phyloP scores from a whole-genome alignment of 1,140 invertebrate species.

The Drosophila kohkoa region DNA sequence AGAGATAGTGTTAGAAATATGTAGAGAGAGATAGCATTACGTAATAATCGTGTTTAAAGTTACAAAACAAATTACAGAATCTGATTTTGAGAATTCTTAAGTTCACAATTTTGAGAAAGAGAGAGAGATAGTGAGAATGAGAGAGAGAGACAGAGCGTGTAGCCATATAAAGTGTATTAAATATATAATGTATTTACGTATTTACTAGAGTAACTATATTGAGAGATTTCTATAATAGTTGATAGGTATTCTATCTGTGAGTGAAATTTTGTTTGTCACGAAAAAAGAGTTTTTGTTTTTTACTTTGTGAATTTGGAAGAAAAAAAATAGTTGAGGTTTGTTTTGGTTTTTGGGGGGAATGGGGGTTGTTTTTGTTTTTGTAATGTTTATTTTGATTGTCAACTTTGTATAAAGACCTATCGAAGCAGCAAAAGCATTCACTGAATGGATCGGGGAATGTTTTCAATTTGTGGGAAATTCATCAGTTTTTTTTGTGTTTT shows the following conservation, averaged over 20 bases:
- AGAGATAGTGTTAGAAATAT: conserved; percentile 24
- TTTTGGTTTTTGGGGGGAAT: neutral
- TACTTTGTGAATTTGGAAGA: conserved; percentile 24
- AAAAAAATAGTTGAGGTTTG: conserved; percentile 1
- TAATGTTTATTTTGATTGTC: neutral
- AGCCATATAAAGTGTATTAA: conserved; percentile 42
- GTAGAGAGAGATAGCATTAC: conserved; percentile 49
- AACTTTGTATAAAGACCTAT: conserved; percentile 57
- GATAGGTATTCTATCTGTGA: conserved; percentile 31
- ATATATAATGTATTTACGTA: conserved; percentile 30
- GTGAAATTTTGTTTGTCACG: conserved; percentile 8
- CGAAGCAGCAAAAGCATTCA: conserved; percentile 82
- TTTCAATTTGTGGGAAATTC: conserved; percentile 8
- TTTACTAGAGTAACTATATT: conserved; percentile 26
- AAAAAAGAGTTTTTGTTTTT: conserved; percentile 10
- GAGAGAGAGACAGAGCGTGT: conserved; percentile 44
- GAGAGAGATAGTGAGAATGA: neutral
- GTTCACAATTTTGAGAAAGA: conserved; percentile 5
- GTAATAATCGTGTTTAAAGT: conserved; percentile 38
- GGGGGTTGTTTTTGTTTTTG: conserved; percentile 12
- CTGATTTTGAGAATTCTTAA: neutral
- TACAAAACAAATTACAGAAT: conserved; percentile 7
- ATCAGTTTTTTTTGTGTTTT: neutral
- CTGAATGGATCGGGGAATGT: conserved; percentile 56
- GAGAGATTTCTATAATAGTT: neutral